Evolutionary conservation across 2,113 vertebrate genomes (phyloP).

Genomic region (Columba livia): DNA sequence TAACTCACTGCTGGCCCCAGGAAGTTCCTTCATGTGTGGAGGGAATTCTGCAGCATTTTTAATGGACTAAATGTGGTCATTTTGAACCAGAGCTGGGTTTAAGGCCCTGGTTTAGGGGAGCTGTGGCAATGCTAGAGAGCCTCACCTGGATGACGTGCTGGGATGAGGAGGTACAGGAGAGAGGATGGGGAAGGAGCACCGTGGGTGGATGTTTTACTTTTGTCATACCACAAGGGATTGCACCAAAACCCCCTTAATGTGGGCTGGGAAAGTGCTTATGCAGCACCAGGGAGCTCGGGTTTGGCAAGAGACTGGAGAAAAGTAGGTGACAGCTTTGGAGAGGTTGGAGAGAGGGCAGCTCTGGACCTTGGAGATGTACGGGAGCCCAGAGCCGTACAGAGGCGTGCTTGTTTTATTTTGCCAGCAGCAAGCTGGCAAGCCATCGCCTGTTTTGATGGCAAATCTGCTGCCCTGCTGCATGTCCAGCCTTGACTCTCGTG

Average conservation of each 20-base stretch:
- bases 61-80: neutral
- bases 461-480: neutral
- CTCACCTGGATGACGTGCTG: neutral
- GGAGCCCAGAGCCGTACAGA: neutral
- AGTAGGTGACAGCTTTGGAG: neutral
- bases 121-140: neutral
- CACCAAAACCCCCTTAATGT: accelerated
- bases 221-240: neutral
- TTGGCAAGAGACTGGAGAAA: neutral
- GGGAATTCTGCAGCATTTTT: neutral
- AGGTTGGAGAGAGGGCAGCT: neutral
- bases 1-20: neutral
- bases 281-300: neutral
- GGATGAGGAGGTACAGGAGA: neutral
- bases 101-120: neutral
- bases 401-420: neutral
- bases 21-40: neutral
- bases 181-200: neutral
- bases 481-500: accelerated
- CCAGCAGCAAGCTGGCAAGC: neutral
- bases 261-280: neutral
- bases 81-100: neutral
- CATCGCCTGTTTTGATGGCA: neutral
- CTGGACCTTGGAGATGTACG: neutral
- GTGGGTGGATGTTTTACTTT: neutral